These are phyloP conservation scores for Xylota segnis DNA, from an alignment of 2,888 invertebrate species.

Conservation along the genomic window DNA sequence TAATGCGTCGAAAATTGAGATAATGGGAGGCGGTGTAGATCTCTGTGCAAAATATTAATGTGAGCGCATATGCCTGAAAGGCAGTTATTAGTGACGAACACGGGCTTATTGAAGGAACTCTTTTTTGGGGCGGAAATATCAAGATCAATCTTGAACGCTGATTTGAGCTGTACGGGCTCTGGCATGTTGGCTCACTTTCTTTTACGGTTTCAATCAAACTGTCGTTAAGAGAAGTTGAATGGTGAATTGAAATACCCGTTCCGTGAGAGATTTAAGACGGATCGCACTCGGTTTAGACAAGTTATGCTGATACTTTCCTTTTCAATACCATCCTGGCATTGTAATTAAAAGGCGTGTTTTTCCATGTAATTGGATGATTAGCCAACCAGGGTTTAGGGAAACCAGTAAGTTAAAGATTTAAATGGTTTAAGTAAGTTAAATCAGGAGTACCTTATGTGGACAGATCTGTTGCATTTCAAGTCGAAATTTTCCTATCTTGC, in stretches of 20 bases:
- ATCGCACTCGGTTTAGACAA: slow-evolving; percentile 37
- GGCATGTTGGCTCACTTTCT: slow-evolving; percentile 51
- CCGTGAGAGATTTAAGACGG: slow-evolving; percentile 21
- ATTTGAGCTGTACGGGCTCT: slow-evolving; percentile 20
- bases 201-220: slow-evolving; percentile 64
- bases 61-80: slow-evolving; percentile 28
- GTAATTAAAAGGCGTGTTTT: neutral
- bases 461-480: too few relatives aligned
- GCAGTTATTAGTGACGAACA: slow-evolving; percentile 52
- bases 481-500: too few relatives aligned
- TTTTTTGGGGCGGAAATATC: slow-evolving; percentile 45
- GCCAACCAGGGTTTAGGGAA: too few relatives aligned
- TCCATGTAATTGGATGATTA: slow-evolving; percentile 1
- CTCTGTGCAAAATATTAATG: slow-evolving; percentile 36
- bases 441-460: too few relatives aligned
- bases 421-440: too few relatives aligned
- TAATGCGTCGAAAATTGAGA: slow-evolving; percentile 64
- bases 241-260: slow-evolving; percentile 51
- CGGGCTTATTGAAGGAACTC: slow-evolving; percentile 43
- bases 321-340: slow-evolving; percentile 6
- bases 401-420: too few relatives aligned
- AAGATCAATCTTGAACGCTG: slow-evolving; percentile 61
- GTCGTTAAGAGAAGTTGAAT: slow-evolving; percentile 47
- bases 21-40: slow-evolving; percentile 47
- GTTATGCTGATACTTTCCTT: slow-evolving; percentile 45